Percentiles rank a stretch among this genome's conserved stretches.
phyloP scores from a whole-genome alignment of 2,797 vertebrate genomes.

The Thaleichthys pacificus region DNA sequence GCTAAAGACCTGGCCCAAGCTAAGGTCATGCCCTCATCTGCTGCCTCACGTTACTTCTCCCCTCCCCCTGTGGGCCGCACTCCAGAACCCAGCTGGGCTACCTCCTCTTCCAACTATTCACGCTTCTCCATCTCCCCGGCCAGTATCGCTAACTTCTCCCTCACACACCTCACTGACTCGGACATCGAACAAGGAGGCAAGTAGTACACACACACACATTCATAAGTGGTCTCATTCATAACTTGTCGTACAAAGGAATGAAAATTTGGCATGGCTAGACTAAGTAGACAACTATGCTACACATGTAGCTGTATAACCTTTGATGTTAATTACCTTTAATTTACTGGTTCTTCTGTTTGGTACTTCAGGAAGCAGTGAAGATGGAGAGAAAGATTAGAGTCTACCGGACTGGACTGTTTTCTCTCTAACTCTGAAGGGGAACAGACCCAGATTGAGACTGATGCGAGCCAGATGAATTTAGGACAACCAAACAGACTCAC shows the following conservation, averaged over 20 bases:
- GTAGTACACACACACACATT: conserved; percentile 40
- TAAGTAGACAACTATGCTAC: no score
- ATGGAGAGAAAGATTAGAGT: conserved; percentile 92
- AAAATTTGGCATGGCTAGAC: no score
- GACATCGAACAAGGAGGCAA: conserved; percentile 97
- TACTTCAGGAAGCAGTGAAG: conserved; percentile 92
- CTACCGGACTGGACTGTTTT: conserved; percentile 16
- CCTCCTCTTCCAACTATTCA: conserved; percentile 79
- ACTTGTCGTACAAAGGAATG: background rate
- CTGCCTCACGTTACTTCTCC: conserved; percentile 79
- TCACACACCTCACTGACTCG: conserved; percentile 92
- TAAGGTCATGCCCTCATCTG: conserved; percentile 65
- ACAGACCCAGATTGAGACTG: conserved; percentile 39
- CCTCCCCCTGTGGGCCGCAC: conserved; percentile 73
- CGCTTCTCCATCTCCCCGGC: conserved; percentile 96
- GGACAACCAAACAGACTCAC: conserved; percentile 34
- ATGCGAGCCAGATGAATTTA: conserved; percentile 36
- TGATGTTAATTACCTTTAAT: conserved; percentile 7
- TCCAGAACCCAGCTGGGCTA: conserved; percentile 83
- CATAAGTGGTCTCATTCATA: background rate
- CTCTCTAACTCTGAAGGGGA: conserved; percentile 21
- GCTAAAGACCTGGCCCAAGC: conserved; percentile 71
- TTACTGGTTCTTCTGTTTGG: conserved; percentile 13
- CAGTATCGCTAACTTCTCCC: conserved; percentile 92
- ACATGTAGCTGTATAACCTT: no score